Evolutionary conservation across 2,888 invertebrate genomes (phyloP), one percentile per base, ranked within the genome.

Genomic region (Cephonodes hylas): DNA sequence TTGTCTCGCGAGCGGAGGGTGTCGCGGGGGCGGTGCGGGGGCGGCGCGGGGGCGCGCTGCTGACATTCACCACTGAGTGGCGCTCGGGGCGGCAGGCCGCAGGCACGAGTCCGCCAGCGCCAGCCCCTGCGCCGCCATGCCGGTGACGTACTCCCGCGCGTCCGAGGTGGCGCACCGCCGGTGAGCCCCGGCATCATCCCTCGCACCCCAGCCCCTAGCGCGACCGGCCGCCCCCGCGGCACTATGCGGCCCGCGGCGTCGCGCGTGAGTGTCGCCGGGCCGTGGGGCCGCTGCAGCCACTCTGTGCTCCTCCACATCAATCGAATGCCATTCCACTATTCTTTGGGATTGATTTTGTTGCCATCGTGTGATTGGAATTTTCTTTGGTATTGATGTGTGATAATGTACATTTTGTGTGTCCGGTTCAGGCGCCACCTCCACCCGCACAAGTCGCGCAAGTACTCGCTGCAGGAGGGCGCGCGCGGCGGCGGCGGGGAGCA

Each of bases 401-500:
- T 42, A 20, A 42, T n/a, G 6, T 23, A 22, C n/a, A n/a, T n/a
- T n/a, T 48, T 56, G 38, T 25, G n/a, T 60, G 15, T 69, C 22
- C 23, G 93, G n/a, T n/a, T n/a, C 87, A 95, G 95, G 68, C 94
- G 94, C 67, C 93, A 94, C 78, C 83, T 91, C 66, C 93, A 94
- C 81, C 87, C 88, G 62, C 93, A 94, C 81, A 94, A 95, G 77
- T 85, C 94, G 68, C 95, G 96, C 72, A 97, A 97, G 88, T 96
- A 95, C 82, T 96, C 96, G 42, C 93, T 96, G 62, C 96, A 96
- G 76, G 96, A 96, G 78, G 95, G 95, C 75, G 92, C 95, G 68
- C 94, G 95, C 59, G 96, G 80, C 95, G 96, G 85, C 90, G 96
- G 67, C 8, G 53, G 48, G 3, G 48, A 53, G 27, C 53, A 53